Base-by-base conservation (phyloP, 2,888 invertebrate species). In the Dolichomitus sp. region DNA sequence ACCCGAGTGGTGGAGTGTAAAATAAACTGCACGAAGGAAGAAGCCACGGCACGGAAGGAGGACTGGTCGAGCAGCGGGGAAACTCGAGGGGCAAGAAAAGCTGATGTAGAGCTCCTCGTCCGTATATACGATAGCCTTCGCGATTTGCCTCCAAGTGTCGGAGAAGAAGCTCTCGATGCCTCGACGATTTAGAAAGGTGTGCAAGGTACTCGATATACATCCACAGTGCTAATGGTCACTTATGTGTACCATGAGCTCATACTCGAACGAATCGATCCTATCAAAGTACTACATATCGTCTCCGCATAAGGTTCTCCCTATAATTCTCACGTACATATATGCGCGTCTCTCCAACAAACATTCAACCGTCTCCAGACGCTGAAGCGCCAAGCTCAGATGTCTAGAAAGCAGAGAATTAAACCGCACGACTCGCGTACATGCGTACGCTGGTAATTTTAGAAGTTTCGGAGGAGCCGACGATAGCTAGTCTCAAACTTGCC, bases 1-100 rank as follows among this genome's bases (percentile, higher is more conserved):
- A 30, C 80, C 84, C 84, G 85, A 86, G 87, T 85, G 87, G 80
- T 85, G 77, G 85, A 88, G 87, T 88, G 88, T 84, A 87, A 88
- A 89, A 87, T 88, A 89, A 88, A 88, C 86, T 86, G 81, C 84
- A 81, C 77, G 81, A 80, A 82, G 80, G 76, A 63, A 69, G 52
- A 66, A 33, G 63, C 45, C 14, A 14, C 33, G 19, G 30, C 57
- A 59, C 50, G 57, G 27, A 42, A 68, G 42, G 76, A 42, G 66
- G 45, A 40, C 57, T 33, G 66, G n/a, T 33, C 30, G 33, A 40
- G 61, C 40, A 61, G 65, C 52, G 57, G 27, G 54, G 23, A 74
- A 52, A 48, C 68, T 63, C 69, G 65, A 65, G n/a, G 19, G 37
- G 23, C 42, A 17, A 75, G 27, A 66, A 59, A 75, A 75, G 76